phyloP scores from a whole-genome alignment of 1,140 invertebrate genomes.

The Venustaconcha ellipsiformis region DNA sequence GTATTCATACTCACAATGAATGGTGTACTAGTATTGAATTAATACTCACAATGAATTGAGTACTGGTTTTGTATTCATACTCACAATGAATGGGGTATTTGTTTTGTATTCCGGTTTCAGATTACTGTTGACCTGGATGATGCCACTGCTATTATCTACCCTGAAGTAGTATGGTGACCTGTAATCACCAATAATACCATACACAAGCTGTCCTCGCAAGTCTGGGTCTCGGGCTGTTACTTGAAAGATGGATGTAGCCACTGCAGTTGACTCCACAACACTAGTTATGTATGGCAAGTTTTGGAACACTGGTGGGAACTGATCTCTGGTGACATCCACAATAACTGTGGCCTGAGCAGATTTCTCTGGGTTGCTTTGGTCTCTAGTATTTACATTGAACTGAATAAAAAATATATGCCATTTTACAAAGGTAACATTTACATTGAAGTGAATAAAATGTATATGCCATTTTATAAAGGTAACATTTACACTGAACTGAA shows the following conservation, averaged over 20 bases:
- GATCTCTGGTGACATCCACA: slow-evolving; percentile 29
- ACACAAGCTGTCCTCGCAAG: slow-evolving; percentile 55
- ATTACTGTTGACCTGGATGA: slow-evolving; percentile 32
- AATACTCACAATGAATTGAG: too few species aligned
- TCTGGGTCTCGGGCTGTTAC: slow-evolving; percentile 70
- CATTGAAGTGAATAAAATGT: slow-evolving; percentile 33
- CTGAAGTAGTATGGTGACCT: slow-evolving; percentile 42
- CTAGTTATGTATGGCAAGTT: slow-evolving; percentile 38
- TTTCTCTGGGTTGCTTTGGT: slow-evolving; percentile 29
- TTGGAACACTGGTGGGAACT: slow-evolving; percentile 41
- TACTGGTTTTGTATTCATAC: too few species aligned
- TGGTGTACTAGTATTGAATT: too few species aligned
- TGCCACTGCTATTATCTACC: slow-evolving; percentile 36
- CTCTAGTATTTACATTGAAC: slow-evolving; percentile 36
- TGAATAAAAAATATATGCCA: slow-evolving; percentile 9
- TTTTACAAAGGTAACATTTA: slow-evolving; percentile 6
- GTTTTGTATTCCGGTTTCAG: slow-evolving; percentile 31
- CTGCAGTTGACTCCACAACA: slow-evolving; percentile 33
- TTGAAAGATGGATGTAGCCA: slow-evolving; percentile 32
- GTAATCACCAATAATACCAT: slow-evolving; percentile 44
- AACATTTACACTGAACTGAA: slow-evolving; percentile 38
- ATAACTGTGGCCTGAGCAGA: slow-evolving; percentile 16
- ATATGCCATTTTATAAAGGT: neutral
- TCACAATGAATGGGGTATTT: slow-evolving; percentile 9
- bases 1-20: too few species aligned